Conservation (phyloP, 2,797 vertebrate genomes). For the Tinamus major region DNA sequence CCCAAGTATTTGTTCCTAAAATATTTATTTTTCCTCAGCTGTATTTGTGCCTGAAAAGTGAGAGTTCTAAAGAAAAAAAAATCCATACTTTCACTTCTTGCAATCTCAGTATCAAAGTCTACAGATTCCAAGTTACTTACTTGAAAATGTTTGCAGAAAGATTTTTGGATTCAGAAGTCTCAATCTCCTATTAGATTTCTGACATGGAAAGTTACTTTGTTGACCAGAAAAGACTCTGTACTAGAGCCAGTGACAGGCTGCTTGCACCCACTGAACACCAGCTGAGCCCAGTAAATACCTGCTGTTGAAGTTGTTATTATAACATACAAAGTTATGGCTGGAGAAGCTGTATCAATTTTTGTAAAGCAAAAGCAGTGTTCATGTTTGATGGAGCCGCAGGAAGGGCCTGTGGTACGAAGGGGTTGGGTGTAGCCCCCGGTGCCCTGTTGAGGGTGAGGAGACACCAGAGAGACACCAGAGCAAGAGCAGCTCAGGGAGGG, state of each 20-base stretch:
- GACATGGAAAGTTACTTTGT: not conserved
- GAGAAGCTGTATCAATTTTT: not conserved
- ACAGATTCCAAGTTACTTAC: not conserved
- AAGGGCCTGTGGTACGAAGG: not conserved
- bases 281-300: not conserved
- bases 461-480: too few species aligned
- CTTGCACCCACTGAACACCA: not conserved
- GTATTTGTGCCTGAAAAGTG: not conserved
- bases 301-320: not conserved
- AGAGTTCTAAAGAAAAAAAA: slow-evolving; percentile 21
- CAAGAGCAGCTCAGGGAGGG: not conserved
- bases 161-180: not conserved
- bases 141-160: not conserved
- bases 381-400: not conserved
- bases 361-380: not conserved
- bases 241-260: not conserved
- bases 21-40: slow-evolving; percentile 50
- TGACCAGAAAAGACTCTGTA: not conserved
- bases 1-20: slow-evolving; percentile 64
- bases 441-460: slow-evolving; percentile 19
- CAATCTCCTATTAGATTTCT: not conserved
- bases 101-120: not conserved
- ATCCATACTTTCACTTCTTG: not conserved
- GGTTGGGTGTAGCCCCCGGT: not conserved
- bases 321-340: not conserved